phyloP scores from a whole-genome alignment of 2,888 invertebrate genomes.

The Rhopalosiphum nymphaeae region DNA sequence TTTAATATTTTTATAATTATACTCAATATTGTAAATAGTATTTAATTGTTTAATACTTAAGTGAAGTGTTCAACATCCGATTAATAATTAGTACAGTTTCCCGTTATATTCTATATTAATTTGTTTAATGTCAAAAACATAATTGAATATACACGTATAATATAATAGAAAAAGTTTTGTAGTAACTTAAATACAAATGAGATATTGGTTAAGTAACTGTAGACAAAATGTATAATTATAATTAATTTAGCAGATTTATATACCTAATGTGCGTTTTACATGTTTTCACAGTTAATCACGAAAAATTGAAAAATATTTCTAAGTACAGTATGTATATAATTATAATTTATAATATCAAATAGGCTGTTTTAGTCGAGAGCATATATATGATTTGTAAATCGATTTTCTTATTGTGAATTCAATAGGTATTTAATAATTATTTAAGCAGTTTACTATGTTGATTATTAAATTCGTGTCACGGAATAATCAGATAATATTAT shows the following conservation, averaged over 20 bases:
- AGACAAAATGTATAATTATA: background rate
- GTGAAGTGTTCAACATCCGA: background rate
- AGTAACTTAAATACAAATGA: background rate
- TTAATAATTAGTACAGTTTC: background rate
- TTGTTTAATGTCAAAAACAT: background rate
- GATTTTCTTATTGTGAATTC: background rate
- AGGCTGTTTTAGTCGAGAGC: background rate
- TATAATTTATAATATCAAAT: background rate
- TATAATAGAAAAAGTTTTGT: background rate
- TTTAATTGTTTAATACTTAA: slow-evolving; percentile 4
- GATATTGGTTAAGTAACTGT: background rate
- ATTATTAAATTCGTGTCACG: background rate
- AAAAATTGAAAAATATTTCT: background rate
- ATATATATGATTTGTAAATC: background rate
- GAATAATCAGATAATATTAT: background rate
- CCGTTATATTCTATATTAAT: background rate
- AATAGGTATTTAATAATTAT: background rate
- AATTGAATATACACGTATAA: background rate
- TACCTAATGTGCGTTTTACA: background rate
- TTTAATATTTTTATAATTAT: background rate
- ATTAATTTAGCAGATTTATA: background rate
- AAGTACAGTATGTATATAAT: background rate
- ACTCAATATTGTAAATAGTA: background rate
- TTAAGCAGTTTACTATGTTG: background rate
- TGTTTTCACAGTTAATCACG: background rate